Evolutionary conservation across 2,888 invertebrate species (phyloP).

Genomic region (Pantelozetes paolii): DNA sequence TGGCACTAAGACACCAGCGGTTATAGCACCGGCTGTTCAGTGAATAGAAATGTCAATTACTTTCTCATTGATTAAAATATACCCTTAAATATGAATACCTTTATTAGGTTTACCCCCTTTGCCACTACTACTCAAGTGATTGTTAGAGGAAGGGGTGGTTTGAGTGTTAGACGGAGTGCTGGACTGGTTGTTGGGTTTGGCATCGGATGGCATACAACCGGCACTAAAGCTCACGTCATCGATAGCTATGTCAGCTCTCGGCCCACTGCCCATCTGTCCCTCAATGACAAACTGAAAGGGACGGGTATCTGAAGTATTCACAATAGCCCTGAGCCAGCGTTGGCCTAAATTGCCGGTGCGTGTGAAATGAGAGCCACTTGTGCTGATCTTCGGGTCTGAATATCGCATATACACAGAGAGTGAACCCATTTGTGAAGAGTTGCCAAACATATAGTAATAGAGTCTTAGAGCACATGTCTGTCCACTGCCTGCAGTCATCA

Average conservation of each 20-base stretch:
- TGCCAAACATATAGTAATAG: constrained; percentile 34
- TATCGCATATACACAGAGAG: background rate
- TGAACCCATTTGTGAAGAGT: constrained; percentile 11
- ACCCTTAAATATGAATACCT: background rate
- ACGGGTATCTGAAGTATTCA: background rate
- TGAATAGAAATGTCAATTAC: background rate
- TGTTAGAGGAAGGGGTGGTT: background rate
- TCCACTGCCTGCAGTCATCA: background rate
- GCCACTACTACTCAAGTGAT: background rate
- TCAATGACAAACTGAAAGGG: constrained; percentile 37
- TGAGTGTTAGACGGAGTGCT: background rate
- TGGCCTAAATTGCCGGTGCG: background rate
- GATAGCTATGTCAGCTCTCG: constrained; percentile 12
- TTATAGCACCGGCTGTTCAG: constrained; percentile 10
- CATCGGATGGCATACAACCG: background rate
- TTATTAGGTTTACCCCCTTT: no score
- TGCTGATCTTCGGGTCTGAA: background rate
- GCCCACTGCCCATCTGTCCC: constrained; percentile 1
- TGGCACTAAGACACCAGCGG: constrained; percentile 29
- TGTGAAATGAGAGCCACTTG: no score
- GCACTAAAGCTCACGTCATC: constrained; percentile 23
- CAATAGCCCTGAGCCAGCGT: background rate
- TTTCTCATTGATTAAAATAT: background rate
- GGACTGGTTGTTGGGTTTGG: background rate
- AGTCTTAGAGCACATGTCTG: constrained; percentile 18